phyloP scores from a whole-genome alignment of 2,797 vertebrate genomes.

The Cynodonichthys magdalenae region DNA sequence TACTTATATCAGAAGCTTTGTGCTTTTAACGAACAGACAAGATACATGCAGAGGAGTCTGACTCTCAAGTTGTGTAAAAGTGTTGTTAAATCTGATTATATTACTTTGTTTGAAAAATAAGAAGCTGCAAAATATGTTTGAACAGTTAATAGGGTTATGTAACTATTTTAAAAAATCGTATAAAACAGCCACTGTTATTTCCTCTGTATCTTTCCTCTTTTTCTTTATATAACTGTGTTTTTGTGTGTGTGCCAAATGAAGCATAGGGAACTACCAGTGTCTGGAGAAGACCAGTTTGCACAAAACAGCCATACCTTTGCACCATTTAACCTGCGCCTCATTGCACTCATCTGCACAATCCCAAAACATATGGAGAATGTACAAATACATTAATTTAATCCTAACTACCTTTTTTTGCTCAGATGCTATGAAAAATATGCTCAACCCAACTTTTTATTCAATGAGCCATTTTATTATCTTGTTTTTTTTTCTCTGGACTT shows the following conservation, averaged over 20 bases:
- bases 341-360: slow-evolving; percentile 41
- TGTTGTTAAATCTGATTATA: neutral
- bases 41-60: slow-evolving; percentile 2
- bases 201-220: neutral
- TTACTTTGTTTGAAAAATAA: no score
- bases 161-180: no score
- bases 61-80: neutral
- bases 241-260: slow-evolving; percentile 27
- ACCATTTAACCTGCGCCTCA: slow-evolving; percentile 48
- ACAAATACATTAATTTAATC: slow-evolving; percentile 6
- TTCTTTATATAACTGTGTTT: neutral
- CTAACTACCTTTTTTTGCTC: neutral
- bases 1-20: slow-evolving; percentile 4
- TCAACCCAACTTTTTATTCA: neutral
- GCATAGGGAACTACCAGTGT: slow-evolving; percentile 29
- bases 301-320: slow-evolving; percentile 59
- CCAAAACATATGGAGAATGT: slow-evolving; percentile 12
- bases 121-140: no score
- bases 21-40: slow-evolving; percentile 2
- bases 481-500: neutral
- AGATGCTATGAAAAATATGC: neutral
- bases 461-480: neutral
- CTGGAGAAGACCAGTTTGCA: slow-evolving; percentile 51
- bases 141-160: no score
- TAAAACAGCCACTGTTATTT: no score